These are phyloP conservation scores for Delphinus delphis DNA, from an alignment of 2,113 vertebrate species.

Conservation along the genomic window DNA sequence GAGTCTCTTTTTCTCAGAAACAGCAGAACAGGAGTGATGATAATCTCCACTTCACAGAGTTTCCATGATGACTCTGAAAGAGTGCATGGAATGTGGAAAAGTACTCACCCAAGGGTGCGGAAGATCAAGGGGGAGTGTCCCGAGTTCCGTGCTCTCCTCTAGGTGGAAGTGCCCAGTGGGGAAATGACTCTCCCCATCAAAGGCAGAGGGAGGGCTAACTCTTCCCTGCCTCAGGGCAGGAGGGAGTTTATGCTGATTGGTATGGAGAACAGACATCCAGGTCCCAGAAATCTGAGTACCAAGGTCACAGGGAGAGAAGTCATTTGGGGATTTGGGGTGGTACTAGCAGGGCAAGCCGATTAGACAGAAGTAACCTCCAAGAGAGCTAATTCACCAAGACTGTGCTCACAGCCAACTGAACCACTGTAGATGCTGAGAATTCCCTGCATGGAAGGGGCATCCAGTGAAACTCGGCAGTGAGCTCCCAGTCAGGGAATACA, in stretches of 20 bases:
- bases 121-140: not conserved
- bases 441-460: not conserved
- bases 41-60: not conserved
- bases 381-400: not conserved
- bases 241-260: not conserved
- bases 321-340: not conserved
- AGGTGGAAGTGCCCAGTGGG: not conserved
- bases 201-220: not conserved
- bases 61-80: not conserved
- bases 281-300: not conserved
- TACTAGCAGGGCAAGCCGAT: not conserved
- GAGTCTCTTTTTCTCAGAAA: not conserved
- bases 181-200: not conserved
- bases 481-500: not conserved
- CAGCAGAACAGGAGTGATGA: not conserved
- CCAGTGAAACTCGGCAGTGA: not conserved
- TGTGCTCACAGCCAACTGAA: not conserved
- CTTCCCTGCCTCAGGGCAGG: not conserved
- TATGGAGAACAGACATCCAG: not conserved
- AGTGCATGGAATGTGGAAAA: not conserved
- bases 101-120: rapidly evolving
- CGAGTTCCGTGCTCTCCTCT: rapidly evolving
- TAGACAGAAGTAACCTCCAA: not conserved
- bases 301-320: not conserved
- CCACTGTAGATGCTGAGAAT: not conserved